Evolutionary conservation across 2,888 invertebrate species (phyloP).

Genomic region (Thumatha senex): DNA sequence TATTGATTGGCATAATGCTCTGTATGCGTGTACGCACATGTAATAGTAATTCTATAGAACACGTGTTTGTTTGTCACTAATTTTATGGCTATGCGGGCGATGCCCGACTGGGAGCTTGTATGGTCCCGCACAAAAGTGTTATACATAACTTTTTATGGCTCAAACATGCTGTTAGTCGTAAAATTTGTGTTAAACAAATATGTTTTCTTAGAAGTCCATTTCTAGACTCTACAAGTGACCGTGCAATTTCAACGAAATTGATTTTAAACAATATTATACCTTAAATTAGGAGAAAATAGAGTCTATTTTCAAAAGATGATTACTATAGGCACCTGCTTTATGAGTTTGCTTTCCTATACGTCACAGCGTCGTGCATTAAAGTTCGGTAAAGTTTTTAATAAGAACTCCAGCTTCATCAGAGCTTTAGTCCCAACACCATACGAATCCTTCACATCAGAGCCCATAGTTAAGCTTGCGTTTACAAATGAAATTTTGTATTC

Average conservation of each 20-base stretch:
- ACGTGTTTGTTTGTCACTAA: conserved; percentile 44
- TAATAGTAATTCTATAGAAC: conserved; percentile 21
- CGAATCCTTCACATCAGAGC: too few relatives aligned
- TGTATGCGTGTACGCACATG: conserved; percentile 34
- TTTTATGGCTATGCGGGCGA: conserved; percentile 41
- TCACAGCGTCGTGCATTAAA: too few relatives aligned
- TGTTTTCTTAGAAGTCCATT: not conserved
- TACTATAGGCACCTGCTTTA: too few relatives aligned
- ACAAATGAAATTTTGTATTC: too few relatives aligned
- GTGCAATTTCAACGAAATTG: not conserved
- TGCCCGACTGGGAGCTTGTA: conserved; percentile 23
- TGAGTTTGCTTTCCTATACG: too few relatives aligned
- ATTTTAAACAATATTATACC: not conserved
- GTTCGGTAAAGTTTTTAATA: too few relatives aligned
- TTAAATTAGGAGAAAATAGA: not conserved
- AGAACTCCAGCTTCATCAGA: too few relatives aligned
- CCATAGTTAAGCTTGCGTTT: too few relatives aligned
- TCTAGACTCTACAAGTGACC: not conserved
- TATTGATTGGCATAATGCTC: conserved; percentile 3
- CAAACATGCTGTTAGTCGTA: not conserved
- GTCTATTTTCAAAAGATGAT: not conserved
- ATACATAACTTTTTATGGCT: not conserved
- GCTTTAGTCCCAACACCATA: too few relatives aligned
- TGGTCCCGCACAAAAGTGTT: conserved; percentile 21
- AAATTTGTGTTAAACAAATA: not conserved